These are phyloP conservation scores for Scortum barcoo DNA, from an alignment of 2,113 vertebrate species.

Conservation along the genomic window DNA sequence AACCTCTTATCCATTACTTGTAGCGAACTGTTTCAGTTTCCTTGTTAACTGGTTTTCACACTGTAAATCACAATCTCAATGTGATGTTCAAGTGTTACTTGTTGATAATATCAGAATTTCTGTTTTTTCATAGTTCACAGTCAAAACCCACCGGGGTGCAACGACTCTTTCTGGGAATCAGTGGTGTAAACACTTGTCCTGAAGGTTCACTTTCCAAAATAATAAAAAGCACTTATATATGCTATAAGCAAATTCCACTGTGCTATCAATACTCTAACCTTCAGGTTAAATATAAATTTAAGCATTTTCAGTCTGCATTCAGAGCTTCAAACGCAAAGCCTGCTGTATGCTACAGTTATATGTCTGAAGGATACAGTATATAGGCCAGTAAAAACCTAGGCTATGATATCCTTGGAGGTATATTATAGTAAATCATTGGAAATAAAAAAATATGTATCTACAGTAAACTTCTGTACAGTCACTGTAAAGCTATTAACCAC, in stretches of 20 bases:
- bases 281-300: not conserved
- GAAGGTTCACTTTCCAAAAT: too few relatives aligned
- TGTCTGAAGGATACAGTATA: not conserved
- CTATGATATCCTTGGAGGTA: not conserved
- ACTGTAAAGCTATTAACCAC: slow-evolving; percentile 19
- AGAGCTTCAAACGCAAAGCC: not conserved
- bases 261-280: not conserved
- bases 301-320: not conserved
- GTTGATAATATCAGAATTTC: not conserved
- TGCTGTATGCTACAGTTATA: not conserved
- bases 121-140: not conserved
- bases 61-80: not conserved
- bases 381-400: not conserved
- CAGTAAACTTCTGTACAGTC: slow-evolving; percentile 11
- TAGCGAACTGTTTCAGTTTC: too few relatives aligned
- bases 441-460: slow-evolving; percentile 14
- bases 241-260: not conserved
- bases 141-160: not conserved
- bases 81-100: not conserved
- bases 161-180: not conserved
- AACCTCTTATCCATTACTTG: too few relatives aligned
- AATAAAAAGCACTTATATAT: not conserved
- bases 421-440: not conserved
- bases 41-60: not conserved
- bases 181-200: not conserved